Percentiles rank a stretch among this genome's conserved stretches.
Evolutionary conservation across 2,888 invertebrate genomes (phyloP).

Genomic region (Nebria brevicollis): DNA sequence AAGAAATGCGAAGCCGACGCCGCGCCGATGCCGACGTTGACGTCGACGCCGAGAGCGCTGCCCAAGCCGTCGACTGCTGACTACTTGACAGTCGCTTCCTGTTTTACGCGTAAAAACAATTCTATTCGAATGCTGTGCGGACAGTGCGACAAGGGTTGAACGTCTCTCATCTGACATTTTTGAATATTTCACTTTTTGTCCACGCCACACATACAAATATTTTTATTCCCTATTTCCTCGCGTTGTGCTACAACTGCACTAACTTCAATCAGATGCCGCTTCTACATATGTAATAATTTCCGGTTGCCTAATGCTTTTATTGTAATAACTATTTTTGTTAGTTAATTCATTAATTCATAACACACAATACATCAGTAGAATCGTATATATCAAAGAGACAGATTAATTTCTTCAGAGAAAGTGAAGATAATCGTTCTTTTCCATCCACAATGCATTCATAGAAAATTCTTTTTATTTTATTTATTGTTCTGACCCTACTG

Average conservation of each 20-base stretch:
- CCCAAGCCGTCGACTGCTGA: not conserved
- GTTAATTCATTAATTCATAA: not conserved
- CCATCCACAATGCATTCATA: not conserved
- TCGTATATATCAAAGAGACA: not conserved
- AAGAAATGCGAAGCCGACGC: not conserved
- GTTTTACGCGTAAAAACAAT: slow-evolving; percentile 4
- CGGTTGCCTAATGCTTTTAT: too few relatives aligned
- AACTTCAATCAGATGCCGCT: too few relatives aligned
- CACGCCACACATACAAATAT: not conserved
- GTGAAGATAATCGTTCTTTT: not conserved
- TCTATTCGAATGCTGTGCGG: not conserved
- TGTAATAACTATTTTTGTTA: not conserved
- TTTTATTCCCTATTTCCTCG: not conserved
- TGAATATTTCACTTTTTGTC: not conserved
- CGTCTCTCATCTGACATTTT: not conserved
- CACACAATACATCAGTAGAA: not conserved
- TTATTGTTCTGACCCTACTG: not conserved
- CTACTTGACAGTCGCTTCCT: not conserved
- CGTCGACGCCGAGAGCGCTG: not conserved
- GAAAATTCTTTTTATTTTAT: not conserved
- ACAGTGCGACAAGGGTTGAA: not conserved
- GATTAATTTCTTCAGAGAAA: not conserved
- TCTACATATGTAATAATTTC: too few relatives aligned
- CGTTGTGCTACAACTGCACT: too few relatives aligned
- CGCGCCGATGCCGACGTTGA: not conserved